phyloP scores from a whole-genome alignment of 2,888 invertebrate species.

The Mythimna lalbum region DNA sequence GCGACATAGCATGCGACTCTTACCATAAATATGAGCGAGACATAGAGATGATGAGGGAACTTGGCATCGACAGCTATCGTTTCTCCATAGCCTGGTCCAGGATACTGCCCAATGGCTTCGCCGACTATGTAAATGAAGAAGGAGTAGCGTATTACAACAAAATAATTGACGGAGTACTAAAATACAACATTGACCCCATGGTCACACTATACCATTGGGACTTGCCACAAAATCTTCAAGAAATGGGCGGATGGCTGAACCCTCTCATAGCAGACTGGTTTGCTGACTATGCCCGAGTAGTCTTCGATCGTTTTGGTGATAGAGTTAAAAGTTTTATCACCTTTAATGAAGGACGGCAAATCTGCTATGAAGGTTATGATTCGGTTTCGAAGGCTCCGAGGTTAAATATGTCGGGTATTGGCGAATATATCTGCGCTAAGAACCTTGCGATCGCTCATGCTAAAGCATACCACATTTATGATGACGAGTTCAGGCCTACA shows the following conservation, averaged over 20 bases:
- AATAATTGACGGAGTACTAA: conserved; percentile 91
- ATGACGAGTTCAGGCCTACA: conserved; percentile 72
- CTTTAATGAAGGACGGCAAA: conserved; percentile 88
- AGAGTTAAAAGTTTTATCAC: conserved; percentile 90
- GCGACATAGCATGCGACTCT: conserved; percentile 90
- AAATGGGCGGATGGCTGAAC: conserved; percentile 89
- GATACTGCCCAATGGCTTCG: conserved; percentile 90
- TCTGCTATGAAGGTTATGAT: conserved; percentile 84
- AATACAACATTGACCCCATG: conserved; percentile 91
- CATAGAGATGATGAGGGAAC: conserved; percentile 81
- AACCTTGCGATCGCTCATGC: conserved; percentile 89
- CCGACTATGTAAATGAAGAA: conserved; percentile 86
- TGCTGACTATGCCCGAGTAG: conserved; percentile 83
- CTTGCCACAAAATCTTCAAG: conserved; percentile 87
- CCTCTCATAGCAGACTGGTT: conserved; percentile 82
- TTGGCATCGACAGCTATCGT: conserved; percentile 86
- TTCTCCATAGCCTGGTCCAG: conserved; percentile 92
- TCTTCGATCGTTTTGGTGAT: conserved; percentile 84
- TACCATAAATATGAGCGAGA: conserved; percentile 91
- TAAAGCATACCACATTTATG: conserved; percentile 79
- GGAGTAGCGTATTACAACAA: conserved; percentile 92
- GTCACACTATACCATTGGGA: conserved; percentile 90
- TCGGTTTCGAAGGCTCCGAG: conserved; percentile 72
- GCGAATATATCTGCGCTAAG: conserved; percentile 87
- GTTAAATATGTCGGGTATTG: conserved; percentile 81